Evolutionary conservation across 30 jellyfish, hydroid and myxozoan species (phyloP), one percentile per base, ranked within the genome.

Genomic region (Haliclystus octoradiatus): DNA sequence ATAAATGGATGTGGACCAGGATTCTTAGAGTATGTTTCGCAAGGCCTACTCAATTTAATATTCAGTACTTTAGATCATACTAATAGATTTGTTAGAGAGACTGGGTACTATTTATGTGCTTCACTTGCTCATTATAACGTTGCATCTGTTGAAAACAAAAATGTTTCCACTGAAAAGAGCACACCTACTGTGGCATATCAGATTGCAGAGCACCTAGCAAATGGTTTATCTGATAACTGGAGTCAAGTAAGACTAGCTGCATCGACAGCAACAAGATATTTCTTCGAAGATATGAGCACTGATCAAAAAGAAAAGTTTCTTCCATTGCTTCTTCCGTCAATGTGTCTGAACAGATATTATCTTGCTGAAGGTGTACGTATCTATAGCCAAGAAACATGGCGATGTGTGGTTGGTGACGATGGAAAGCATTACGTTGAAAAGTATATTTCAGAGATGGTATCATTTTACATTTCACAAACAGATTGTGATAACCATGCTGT

Each of bases 181-280:
- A 9, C 14, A 9, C 9, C 57, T 9, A 19, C 57, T 5, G 53
- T 91, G 61, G 95, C 95, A 2, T 65, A 67, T 61, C 88, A 84
- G 32, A 81, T 91, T 50, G 94, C 89, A 19, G 73, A 51, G 7
- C 94, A 80, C 61, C 83, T 91, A 3, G 33, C 50, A 13, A 79
- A 35, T 27, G 95, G 99, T 26, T 75, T 91, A 51, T 73, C 95
- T 7, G 99, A 91, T 81, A 91, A 91, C 57, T 91, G 99, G 99
- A 91, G 99, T 65, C 99, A 91, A 78, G 99, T 91, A 1, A 73
- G 99, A 57, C 73, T 91, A 76, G 99, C 99, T 7, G 99, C 99
- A 2, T 91, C 99, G 29, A 92, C 81, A 52, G 99, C 99, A 25
- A 78, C 99, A 26, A 73, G 99, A 31, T 90, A 84, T 30, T 91